Base-by-base conservation (phyloP, 2,888 invertebrate species). In the Petrolisthes manimaculis region DNA sequence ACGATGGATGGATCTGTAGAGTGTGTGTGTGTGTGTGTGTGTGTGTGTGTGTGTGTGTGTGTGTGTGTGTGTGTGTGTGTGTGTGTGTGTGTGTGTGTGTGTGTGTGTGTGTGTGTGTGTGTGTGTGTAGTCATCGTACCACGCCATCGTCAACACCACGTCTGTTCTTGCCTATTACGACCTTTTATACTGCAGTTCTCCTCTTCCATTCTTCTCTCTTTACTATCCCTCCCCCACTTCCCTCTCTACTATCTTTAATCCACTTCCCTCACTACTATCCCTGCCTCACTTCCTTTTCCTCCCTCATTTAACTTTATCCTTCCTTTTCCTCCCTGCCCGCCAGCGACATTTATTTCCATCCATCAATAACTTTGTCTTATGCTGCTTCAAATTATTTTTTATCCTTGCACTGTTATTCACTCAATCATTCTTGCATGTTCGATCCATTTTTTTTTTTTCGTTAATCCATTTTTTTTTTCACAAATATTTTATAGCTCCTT, bases 11-110 rank as follows among this genome's bases (percentile, higher is more conserved):
- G n/a, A n/a, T n/a, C n/a, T n/a, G n/a, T n/a, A n/a, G n/a, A n/a
- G n/a, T n/a, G 37, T 75, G 37, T 37, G 75, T 75, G 75, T 37
- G 75, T 75, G 37, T 3, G 75, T 75, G 75, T 75, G 37, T 75
- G 75, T 75, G 8, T 37, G 37, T 75, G 74, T 74, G 74, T 74
- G 74, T 74, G 74, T 74, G 74, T 74, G 74, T 21, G 21, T 74
- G 74, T 74, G 74, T 74, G 74, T 74, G 74, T 18, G 74, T 74
- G 74, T 74, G 74, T 74, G 74, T 21, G 74, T 74, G 75, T 75
- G 75, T 6, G 75, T 75, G 74, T 18, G 8, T 74, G 67, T 61
- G 67, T 61, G 67, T 61, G 67, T 61, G 67, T 61, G 67, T 61
- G 67, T 61, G 67, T 61, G 67, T 14, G 67, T 61, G 67, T 61